Percentiles rank a stretch among this genome's conserved stretches.
Conservation (phyloP, 1,140 invertebrate genomes). For the Arctopsyche grandis region DNA sequence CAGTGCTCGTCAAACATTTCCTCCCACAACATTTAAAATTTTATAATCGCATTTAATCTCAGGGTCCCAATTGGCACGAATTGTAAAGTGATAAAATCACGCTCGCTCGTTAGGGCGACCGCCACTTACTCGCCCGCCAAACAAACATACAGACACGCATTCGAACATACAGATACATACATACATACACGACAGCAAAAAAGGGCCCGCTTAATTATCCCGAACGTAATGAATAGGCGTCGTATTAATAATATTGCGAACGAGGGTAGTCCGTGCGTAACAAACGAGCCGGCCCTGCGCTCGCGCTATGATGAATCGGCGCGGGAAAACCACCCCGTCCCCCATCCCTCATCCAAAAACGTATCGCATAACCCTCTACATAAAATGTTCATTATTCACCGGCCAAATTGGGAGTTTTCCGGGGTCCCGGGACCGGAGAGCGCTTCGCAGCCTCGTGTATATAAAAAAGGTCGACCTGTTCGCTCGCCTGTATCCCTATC, state of each 20-base stretch:
- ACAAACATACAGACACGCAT: too few species aligned
- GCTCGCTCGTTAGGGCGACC: too few species aligned
- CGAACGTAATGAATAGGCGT: not conserved
- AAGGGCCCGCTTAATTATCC: not conserved
- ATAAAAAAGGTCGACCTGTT: slow-evolving; percentile 14
- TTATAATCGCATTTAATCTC: too few species aligned
- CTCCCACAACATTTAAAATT: too few species aligned
- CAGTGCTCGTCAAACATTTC: too few species aligned
- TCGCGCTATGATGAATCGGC: slow-evolving; percentile 6
- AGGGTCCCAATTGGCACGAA: too few species aligned
- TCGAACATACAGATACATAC: too few species aligned
- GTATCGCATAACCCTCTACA: not conserved
- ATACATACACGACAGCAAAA: too few species aligned
- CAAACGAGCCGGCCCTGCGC: slow-evolving; percentile 17
- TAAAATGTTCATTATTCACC: slow-evolving; percentile 20
- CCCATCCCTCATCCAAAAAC: not conserved
- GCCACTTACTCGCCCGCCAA: too few species aligned
- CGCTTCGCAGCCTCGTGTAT: not conserved
- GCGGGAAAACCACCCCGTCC: not conserved
- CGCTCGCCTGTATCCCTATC: not conserved
- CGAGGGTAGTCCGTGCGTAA: slow-evolving; percentile 3
- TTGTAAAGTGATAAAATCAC: too few species aligned
- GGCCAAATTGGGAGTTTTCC: slow-evolving; percentile 10
- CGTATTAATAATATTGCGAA: slow-evolving; percentile 17
- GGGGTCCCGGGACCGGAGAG: not conserved